A percentile compares a stretch with the other conserved stretches of the same genome.
Evolutionary conservation across 2,888 invertebrate genomes (phyloP).

Genomic region (Protodeltote pygarga): DNA sequence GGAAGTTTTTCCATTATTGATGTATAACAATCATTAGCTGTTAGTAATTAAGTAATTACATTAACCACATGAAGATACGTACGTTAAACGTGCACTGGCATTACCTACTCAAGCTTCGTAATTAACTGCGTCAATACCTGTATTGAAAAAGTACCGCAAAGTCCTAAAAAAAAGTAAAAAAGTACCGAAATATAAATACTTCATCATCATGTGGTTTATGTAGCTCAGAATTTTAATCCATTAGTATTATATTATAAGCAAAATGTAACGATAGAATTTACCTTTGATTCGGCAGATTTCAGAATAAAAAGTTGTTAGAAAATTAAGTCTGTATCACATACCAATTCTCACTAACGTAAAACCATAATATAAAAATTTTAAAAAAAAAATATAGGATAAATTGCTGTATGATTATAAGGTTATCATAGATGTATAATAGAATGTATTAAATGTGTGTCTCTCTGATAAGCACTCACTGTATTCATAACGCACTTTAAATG

Average conservation of each 20-base stretch:
- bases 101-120: neutral
- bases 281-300: constrained; percentile 18
- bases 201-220: constrained; percentile 11
- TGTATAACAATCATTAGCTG: constrained; percentile 25
- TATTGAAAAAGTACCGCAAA: too few relatives aligned
- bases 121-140: too few relatives aligned
- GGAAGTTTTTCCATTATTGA: constrained; percentile 20
- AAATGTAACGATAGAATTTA: constrained; percentile 24
- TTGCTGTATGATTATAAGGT: constrained; percentile 60
- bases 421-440: constrained; percentile 48
- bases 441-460: constrained; percentile 18
- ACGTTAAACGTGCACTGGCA: neutral
- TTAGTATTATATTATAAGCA: constrained; percentile 39
- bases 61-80: constrained; percentile 21
- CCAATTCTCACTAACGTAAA: constrained; percentile 20
- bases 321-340: constrained; percentile 41
- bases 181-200: too few relatives aligned
- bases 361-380: constrained; percentile 21
- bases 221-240: constrained; percentile 7
- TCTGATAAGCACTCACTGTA: constrained; percentile 1
- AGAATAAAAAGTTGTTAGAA: constrained; percentile 32
- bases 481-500: constrained; percentile 3
- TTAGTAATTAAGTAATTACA: constrained; percentile 20
- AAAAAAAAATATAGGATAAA: constrained; percentile 34
- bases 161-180: too few relatives aligned